These are phyloP conservation scores for Therioaphis trifolii DNA, from an alignment of 2,888 invertebrate species.

Conservation along the genomic window DNA sequence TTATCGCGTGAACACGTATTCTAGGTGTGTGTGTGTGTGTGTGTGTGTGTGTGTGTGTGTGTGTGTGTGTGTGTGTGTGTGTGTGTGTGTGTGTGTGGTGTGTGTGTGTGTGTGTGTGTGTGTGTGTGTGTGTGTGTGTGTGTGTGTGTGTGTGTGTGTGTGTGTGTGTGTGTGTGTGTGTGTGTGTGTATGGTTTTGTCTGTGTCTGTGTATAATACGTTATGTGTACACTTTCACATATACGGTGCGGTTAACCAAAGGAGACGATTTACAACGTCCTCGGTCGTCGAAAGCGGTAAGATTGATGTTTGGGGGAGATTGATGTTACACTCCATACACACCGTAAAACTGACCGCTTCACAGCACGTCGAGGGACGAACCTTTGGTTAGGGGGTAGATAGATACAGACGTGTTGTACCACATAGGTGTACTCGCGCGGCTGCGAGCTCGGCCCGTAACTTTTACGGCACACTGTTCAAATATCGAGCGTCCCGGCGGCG, in stretches of 20 bases:
- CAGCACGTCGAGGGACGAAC: too few relatives aligned
- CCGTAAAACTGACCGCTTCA: neutral
- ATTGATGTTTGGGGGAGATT: neutral
- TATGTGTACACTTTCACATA: neutral
- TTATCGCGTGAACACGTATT: too few relatives aligned
- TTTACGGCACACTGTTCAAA: constrained; percentile 53
- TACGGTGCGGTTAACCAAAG: neutral
- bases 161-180: too few relatives aligned
- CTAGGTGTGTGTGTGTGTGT: too few relatives aligned
- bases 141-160: too few relatives aligned
- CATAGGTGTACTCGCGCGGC: neutral
- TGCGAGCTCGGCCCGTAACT: neutral
- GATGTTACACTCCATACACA: neutral
- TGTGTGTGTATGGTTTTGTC: too few relatives aligned
- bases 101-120: too few relatives aligned
- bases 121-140: too few relatives aligned
- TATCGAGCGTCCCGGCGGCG: constrained; percentile 52
- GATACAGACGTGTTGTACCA: neutral
- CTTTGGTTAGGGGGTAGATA: neutral
- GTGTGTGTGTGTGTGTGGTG: too few relatives aligned
- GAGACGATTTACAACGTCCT: neutral
- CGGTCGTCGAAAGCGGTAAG: neutral
- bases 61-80: too few relatives aligned
- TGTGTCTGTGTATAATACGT: neutral
- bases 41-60: too few relatives aligned